Base-by-base conservation (phyloP, 1,140 invertebrate genomes). In the Vanessa atalanta region DNA sequence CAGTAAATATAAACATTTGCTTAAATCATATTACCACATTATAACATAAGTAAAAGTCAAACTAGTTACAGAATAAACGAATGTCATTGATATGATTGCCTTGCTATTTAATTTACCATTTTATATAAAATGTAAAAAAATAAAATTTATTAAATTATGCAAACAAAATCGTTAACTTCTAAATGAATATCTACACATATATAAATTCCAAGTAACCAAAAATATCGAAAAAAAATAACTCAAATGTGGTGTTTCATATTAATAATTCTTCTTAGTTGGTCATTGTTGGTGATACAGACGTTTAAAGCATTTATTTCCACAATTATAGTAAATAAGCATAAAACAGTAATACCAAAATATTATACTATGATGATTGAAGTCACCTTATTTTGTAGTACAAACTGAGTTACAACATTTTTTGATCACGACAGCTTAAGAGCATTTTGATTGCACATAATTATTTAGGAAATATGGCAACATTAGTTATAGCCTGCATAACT, bases 401-500 rank as follows among this genome's bases (percentile, higher is more conserved):
- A 16, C 26, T 51, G 16, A 51, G n/a, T 64, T 61, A 73, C 13
- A 67, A 31, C 5, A 60, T n/a, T 23, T 55, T 53, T 26, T 43
- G 16, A 73, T 26, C 15, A 16, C 20, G 47, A 55, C 43, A 72
- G 47, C 37, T 67, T 53, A 15, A 43, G 57, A 51, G 37, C 43
- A 72, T 20, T 14, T 31, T 50, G 20, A 60, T 60, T 47, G 57
- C 65, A 68, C 53, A 60, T 63, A 57, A 57, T 57, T 57, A 67
- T 61, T 57, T 73, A 67, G 57, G 50, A 43, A 67, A 73, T 68
- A 60, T 68, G 66, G 26, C 31, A 69, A 57, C 50, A 60, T 69
- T 55, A 37, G 50, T 6, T 67, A 67, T 20, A 68, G 23, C 50
- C 48, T 69, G 57, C 60, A 70, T 47, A 69, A 65, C 48, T 73